Conservation (phyloP, 1,140 invertebrate genomes). For the Fopius arisanus region DNA sequence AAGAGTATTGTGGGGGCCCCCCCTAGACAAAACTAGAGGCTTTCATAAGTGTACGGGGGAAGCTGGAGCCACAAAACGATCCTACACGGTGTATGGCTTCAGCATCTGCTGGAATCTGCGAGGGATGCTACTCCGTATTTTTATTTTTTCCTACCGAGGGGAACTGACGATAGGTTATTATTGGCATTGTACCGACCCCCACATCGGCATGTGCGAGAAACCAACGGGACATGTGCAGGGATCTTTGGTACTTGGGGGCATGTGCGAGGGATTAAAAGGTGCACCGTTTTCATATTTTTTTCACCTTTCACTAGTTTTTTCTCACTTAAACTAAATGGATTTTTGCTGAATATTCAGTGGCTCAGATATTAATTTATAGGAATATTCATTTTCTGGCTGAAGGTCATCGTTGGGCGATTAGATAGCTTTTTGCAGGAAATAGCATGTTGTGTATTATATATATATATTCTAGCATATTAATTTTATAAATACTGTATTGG, state of each 20-base stretch:
- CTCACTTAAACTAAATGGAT: no score
- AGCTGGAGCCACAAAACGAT: slow-evolving; percentile 16
- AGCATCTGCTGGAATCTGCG: slow-evolving; percentile 63
- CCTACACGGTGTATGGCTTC: slow-evolving; percentile 12
- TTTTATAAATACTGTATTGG: no score
- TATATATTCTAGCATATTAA: no score
- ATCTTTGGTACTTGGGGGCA: not conserved
- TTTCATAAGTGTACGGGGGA: slow-evolving; percentile 33
- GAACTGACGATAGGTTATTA: slow-evolving; percentile 59
- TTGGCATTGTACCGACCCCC: slow-evolving; percentile 54
- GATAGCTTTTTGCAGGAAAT: no score
- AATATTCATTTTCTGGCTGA: no score
- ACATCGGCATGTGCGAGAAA: slow-evolving; percentile 27
- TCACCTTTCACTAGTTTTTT: not conserved
- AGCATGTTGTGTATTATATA: no score
- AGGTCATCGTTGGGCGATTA: no score
- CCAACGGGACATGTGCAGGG: slow-evolving; percentile 40
- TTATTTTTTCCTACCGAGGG: slow-evolving; percentile 8
- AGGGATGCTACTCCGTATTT: slow-evolving; percentile 50
- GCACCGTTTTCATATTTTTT: not conserved
- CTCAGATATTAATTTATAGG: no score
- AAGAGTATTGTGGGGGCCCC: slow-evolving; percentile 50
- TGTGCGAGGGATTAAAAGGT: slow-evolving; percentile 33
- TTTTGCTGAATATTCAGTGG: no score
- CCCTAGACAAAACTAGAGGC: slow-evolving; percentile 55